A percentile compares a stretch with the other conserved stretches of the same genome.
Conservation (phyloP, 2,113 vertebrate species). For the Malurus melanocephalus region DNA sequence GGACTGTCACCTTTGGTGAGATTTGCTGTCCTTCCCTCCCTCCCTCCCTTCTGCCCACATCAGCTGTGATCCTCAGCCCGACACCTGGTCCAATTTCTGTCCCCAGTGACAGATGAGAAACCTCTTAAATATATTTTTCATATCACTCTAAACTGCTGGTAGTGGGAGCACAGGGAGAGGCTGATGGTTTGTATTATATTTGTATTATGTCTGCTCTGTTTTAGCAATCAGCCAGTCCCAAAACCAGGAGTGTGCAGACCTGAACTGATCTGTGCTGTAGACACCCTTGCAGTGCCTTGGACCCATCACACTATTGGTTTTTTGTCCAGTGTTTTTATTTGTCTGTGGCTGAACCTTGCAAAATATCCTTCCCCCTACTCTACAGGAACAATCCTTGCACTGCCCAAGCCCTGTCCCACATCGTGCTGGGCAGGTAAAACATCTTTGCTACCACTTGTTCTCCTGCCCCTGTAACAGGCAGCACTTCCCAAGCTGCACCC, state of each 20-base stretch:
- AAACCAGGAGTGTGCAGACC: neutral
- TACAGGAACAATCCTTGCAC: neutral
- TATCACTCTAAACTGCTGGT: neutral
- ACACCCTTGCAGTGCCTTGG: neutral
- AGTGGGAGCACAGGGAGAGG: neutral
- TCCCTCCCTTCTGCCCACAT: neutral
- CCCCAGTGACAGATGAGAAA: neutral
- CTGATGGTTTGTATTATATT: neutral
- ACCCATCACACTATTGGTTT: rapidly evolving
- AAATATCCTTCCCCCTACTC: neutral
- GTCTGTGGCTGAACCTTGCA: neutral
- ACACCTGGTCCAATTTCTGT: neutral
- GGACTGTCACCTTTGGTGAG: neutral
- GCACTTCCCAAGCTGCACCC: neutral
- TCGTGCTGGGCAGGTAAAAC: neutral
- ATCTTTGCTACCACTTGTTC: neutral
- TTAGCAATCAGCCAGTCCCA: neutral
- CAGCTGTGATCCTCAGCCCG: neutral
- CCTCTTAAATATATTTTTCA: neutral
- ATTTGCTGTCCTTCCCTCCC: neutral
- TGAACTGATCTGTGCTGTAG: neutral
- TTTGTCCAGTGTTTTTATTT: neutral
- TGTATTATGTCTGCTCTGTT: neutral
- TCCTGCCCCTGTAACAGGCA: neutral
- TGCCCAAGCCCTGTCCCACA: neutral